Conservation (phyloP, 2,797 vertebrate species). For the Zonotrichia albicollis region DNA sequence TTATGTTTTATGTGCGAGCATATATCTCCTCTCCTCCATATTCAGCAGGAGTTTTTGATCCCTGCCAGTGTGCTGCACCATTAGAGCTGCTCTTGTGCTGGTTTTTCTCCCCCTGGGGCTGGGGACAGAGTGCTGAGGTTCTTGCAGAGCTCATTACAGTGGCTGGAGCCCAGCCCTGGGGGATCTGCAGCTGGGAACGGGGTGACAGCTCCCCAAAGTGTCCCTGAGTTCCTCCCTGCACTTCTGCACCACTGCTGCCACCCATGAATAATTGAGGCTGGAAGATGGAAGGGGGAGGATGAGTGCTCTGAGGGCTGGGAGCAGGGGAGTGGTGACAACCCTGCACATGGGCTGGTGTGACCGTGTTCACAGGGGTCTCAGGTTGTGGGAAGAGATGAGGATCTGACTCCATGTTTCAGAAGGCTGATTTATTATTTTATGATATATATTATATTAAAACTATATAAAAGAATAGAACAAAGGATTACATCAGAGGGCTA, state of each 20-base stretch:
- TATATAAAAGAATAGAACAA: no score
- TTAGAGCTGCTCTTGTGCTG: not conserved
- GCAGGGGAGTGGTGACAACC: not conserved
- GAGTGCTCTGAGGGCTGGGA: not conserved
- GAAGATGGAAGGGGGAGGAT: not conserved
- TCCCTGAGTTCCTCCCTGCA: not conserved
- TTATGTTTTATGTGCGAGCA: slow-evolving; percentile 41
- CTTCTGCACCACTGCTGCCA: not conserved
- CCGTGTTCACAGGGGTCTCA: no score
- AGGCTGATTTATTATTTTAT: no score
- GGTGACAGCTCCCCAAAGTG: not conserved
- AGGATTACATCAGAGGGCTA: no score
- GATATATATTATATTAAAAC: no score
- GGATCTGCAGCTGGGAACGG: not conserved
- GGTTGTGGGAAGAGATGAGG: no score
- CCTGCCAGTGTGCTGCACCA: not conserved
- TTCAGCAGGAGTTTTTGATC: slow-evolving; percentile 39
- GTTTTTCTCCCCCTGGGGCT: not conserved
- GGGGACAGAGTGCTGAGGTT: not conserved
- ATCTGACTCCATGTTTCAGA: no score
- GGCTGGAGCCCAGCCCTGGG: not conserved
- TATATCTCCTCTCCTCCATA: not conserved
- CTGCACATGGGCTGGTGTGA: fast-evolving
- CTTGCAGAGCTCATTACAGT: not conserved
- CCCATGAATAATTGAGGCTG: slow-evolving; percentile 1